These are phyloP conservation scores for Heliocidaris tuberculata DNA, from an alignment of 35 echinoderm and acorn worm genomes.

Conservation along the genomic window DNA sequence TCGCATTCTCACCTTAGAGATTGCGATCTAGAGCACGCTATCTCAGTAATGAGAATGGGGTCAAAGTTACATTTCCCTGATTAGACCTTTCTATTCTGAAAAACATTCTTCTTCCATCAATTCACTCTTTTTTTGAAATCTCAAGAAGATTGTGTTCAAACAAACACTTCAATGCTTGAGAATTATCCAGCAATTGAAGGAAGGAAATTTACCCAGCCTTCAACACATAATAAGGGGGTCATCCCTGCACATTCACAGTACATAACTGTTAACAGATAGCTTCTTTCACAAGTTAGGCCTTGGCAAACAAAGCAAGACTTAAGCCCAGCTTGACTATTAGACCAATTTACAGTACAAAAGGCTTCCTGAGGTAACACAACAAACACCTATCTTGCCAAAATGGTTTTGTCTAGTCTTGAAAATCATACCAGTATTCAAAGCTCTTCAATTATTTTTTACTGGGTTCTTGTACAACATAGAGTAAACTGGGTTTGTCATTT, in stretches of 20 bases:
- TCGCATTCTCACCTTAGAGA: too few relatives aligned
- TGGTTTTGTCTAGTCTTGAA: background rate
- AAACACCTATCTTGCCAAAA: background rate
- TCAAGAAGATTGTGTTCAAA: background rate
- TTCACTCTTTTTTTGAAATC: background rate
- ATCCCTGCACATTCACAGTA: background rate
- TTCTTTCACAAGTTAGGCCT: background rate
- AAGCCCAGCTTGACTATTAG: background rate
- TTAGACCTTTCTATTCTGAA: background rate
- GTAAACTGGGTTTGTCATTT: too few relatives aligned
- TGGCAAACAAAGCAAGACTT: background rate
- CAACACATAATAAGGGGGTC: background rate
- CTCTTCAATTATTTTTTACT: background rate
- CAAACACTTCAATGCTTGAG: background rate
- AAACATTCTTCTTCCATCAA: background rate
- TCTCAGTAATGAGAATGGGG: too few relatives aligned
- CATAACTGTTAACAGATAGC: background rate
- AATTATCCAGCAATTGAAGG: background rate
- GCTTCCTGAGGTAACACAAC: background rate
- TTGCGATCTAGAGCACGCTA: too few relatives aligned
- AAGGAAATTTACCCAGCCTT: too few relatives aligned
- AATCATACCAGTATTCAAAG: background rate
- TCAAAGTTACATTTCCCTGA: too few relatives aligned
- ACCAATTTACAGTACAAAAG: conserved; percentile 4
- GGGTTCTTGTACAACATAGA: too few relatives aligned